A percentile compares a stretch with the other conserved stretches of the same genome.
Conservation (phyloP, 2,113 vertebrate species). For the Sceloporus tristichus region DNA sequence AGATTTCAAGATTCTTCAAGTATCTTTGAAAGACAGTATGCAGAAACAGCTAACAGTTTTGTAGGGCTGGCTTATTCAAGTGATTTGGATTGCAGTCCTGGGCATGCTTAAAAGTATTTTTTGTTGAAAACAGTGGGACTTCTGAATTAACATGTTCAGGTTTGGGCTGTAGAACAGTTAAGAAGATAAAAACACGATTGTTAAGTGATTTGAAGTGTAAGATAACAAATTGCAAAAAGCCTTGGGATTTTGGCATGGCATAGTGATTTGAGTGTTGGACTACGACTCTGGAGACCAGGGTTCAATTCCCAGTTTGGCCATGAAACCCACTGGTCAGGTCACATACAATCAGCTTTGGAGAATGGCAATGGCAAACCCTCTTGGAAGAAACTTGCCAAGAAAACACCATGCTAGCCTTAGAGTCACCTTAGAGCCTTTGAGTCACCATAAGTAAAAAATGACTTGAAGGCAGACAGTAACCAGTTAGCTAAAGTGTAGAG, state of each 20-base stretch:
- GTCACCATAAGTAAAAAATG: too few relatives aligned
- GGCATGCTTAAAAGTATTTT: not conserved
- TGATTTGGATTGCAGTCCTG: not conserved
- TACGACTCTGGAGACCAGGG: too few relatives aligned
- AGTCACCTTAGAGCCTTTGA: too few relatives aligned
- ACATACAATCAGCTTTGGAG: too few relatives aligned
- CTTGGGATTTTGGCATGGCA: not conserved
- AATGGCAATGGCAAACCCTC: too few relatives aligned
- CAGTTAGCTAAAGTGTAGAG: not conserved
- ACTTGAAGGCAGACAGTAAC: too few relatives aligned
- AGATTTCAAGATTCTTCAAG: not conserved
- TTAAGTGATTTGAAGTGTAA: not conserved
- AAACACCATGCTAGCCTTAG: too few relatives aligned
- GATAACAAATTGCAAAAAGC: not conserved
- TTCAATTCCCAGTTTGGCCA: too few relatives aligned
- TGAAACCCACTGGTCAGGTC: too few relatives aligned
- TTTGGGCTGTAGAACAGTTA: not conserved
- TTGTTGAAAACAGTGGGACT: not conserved
- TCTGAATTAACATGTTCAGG: not conserved
- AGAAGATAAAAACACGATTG: not conserved
- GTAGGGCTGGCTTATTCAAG: not conserved
- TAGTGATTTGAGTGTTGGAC: too few relatives aligned
- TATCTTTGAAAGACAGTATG: too few relatives aligned
- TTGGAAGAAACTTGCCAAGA: too few relatives aligned
- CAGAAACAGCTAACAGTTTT: not conserved